A percentile compares a stretch with the other conserved stretches of the same genome.
phyloP scores from a whole-genome alignment of 2,797 vertebrate species.

The Phrynocephalus vlangalii region DNA sequence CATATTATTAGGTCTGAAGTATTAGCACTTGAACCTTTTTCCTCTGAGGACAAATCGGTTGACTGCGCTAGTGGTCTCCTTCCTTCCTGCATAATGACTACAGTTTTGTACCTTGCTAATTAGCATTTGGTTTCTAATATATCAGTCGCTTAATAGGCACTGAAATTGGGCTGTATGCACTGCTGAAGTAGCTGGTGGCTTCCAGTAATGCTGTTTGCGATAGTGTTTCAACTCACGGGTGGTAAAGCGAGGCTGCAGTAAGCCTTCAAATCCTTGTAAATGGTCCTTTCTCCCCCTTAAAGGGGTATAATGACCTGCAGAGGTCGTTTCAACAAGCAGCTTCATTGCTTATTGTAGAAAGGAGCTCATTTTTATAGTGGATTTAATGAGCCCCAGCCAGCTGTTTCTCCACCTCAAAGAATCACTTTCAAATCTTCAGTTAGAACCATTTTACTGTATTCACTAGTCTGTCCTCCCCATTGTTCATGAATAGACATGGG shows the following conservation, averaged over 20 bases:
- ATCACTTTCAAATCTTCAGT: neutral
- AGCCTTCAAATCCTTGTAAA: constrained; percentile 16
- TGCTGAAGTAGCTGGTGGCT: constrained; percentile 27
- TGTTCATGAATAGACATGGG: too few species aligned
- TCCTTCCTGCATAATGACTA: constrained; percentile 40
- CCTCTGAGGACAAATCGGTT: neutral
- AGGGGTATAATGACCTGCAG: constrained; percentile 11
- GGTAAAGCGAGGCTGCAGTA: constrained; percentile 13
- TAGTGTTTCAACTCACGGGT: constrained; percentile 38
- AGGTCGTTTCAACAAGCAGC: constrained; percentile 10
- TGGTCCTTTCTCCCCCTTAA: neutral
- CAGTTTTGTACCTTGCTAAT: constrained; percentile 38
- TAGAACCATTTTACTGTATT: neutral
- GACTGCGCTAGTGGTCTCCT: constrained; percentile 9
- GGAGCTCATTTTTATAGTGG: neutral
- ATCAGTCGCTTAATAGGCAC: constrained; percentile 22
- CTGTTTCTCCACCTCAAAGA: neutral
- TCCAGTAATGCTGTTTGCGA: constrained; percentile 16
- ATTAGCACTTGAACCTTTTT: neutral
- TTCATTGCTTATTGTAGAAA: neutral
- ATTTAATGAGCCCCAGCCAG: neutral
- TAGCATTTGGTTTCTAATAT: constrained; percentile 34
- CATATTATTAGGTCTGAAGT: neutral
- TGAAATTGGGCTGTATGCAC: constrained; percentile 14
- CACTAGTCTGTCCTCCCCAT: neutral